phyloP scores from a whole-genome alignment of 2,113 vertebrate genomes.

The Ascaphus truei region DNA sequence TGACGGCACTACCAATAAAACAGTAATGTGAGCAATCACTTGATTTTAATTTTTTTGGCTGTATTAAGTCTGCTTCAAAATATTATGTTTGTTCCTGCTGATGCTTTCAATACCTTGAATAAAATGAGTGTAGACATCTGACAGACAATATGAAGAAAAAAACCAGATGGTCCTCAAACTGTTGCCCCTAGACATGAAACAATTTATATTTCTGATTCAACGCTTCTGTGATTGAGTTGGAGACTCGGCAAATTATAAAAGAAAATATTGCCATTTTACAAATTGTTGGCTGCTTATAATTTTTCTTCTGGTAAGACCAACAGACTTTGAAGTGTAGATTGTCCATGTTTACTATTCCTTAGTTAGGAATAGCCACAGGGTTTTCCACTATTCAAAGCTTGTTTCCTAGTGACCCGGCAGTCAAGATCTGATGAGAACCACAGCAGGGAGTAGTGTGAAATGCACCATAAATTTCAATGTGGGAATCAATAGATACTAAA shows the following conservation, averaged over 20 bases:
- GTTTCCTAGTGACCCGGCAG: constrained; percentile 60
- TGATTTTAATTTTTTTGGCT: constrained; percentile 19
- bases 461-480: constrained; percentile 72
- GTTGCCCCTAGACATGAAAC: constrained; percentile 60
- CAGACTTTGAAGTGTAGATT: constrained; percentile 49
- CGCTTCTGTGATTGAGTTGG: constrained; percentile 56
- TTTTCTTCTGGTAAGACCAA: constrained; percentile 55
- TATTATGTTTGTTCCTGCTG: constrained; percentile 51
- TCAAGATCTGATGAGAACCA: constrained; percentile 62
- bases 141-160: constrained; percentile 44
- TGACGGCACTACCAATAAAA: too few species aligned
- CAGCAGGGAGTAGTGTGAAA: constrained; percentile 66
- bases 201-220: constrained; percentile 64
- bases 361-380: constrained; percentile 67
- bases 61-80: constrained; percentile 46
- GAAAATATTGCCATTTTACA: constrained; percentile 53
- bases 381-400: constrained; percentile 71
- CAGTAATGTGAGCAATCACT: too few species aligned
- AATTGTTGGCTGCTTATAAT: constrained; percentile 48
- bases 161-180: constrained; percentile 58
- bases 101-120: constrained; percentile 48
- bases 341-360: constrained; percentile 64
- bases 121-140: constrained; percentile 51
- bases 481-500: constrained; percentile 61
- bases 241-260: constrained; percentile 58